These are phyloP conservation scores for Cnemophilus loriae DNA, from an alignment of 2,113 vertebrate species.

Conservation along the genomic window DNA sequence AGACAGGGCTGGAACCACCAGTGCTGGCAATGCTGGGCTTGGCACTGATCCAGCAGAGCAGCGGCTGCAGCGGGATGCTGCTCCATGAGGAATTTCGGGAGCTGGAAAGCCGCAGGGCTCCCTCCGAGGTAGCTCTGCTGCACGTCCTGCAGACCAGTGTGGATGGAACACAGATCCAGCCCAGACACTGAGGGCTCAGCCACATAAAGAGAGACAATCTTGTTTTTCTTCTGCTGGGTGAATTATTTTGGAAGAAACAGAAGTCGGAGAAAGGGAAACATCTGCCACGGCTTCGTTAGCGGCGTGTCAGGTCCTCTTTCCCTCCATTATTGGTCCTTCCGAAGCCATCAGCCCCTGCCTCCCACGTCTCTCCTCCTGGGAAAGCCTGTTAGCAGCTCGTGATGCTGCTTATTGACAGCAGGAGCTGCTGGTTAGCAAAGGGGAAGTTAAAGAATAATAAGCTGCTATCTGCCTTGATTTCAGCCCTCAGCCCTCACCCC, in stretches of 20 bases:
- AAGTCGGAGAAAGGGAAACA: background rate
- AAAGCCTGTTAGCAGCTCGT: background rate
- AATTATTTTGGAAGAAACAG: background rate
- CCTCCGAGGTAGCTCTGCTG: background rate
- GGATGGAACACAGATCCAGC: background rate
- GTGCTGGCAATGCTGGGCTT: background rate
- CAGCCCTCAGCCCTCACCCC: background rate
- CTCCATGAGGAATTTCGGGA: background rate
- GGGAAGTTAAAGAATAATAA: background rate
- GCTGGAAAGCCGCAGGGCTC: background rate
- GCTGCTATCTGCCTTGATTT: conserved; percentile 26
- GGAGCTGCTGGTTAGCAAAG: background rate
- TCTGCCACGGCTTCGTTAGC: conserved; percentile 2
- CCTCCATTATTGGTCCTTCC: background rate
- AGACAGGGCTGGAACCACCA: background rate
- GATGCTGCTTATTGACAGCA: background rate
- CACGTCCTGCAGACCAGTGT: rapidly evolving
- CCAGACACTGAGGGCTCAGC: background rate
- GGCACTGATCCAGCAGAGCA: background rate
- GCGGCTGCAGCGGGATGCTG: background rate
- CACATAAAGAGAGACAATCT: background rate
- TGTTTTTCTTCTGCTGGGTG: background rate
- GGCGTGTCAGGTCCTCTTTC: background rate
- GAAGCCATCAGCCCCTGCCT: background rate
- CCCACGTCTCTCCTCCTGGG: background rate